Base-by-base conservation (phyloP, 2,113 vertebrate genomes). In the Bubo scandiacus region DNA sequence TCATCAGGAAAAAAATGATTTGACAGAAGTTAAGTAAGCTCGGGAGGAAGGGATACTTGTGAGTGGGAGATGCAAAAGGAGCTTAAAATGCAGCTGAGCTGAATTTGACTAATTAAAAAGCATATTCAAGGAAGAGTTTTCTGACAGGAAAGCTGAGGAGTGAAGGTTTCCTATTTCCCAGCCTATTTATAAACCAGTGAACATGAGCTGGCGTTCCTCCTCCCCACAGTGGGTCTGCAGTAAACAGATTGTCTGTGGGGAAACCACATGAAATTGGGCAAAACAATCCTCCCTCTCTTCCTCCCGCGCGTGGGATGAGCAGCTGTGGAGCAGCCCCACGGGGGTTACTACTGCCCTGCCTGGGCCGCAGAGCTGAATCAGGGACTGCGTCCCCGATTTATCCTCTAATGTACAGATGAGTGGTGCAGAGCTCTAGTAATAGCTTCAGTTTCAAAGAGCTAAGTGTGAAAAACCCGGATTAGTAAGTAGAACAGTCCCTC, bases 131-230 rank as follows among this genome's bases (percentile, higher is more conserved):
- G 81, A 20, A 85, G 81, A 87, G 38, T 40, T 61, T 71, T 88
- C 83, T 94, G 95, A 49, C 80, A 81, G 86, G 51, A 74, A 78
- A 94, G 72, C 61, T 57, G 83, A 52, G 67, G 71, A 96, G 90
- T 15, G 93, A 80, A 91, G 74, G 75, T 19, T 86, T 75, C 82
- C 70, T 27, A 15, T 75, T 95, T 91, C 81, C 78, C 84, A 59
- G 57, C 61, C 89, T 92, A 78, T 95, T 94, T 94, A 71, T 92
- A 86, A 91, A 87, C 3, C 86, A 30, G 91, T 2, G 77, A 91
- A 59, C 32, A 58, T 0, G 14, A 94, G 93, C 81, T 95, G 80
- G 77, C 21, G 3, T 74, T 15, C 75, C 77, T 51, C 34, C 78
- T 67, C 84, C 5, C 82, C 61, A 5, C 22, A 3, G n/a, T 10